Evolutionary conservation across 2,888 invertebrate genomes (phyloP), one percentile per base, ranked within the genome.

Genomic region (Hyposoter didymator): DNA sequence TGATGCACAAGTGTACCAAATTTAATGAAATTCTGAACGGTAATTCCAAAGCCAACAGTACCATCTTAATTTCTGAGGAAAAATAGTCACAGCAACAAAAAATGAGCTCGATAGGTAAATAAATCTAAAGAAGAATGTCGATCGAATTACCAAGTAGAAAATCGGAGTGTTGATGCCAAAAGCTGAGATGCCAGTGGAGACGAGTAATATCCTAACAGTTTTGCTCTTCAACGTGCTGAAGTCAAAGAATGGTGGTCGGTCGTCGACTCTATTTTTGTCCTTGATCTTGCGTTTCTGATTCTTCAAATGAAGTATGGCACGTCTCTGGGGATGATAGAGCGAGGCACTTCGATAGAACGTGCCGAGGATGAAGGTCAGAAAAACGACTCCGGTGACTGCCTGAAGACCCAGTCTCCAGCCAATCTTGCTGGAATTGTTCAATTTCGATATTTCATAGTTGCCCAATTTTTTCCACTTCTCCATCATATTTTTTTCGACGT

Each of bases 291-390:
- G 95, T 92, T 97, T 97, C 93, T 98, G 98, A 94, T 97, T 98
- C 94, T 98, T 98, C 91, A 98, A 96, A 93, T 98, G 98, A 62
- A 98, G 95, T 90, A 98, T 98, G 84, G 98, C 98, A 84, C 98
- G 95, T 82, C 98, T 94, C 92, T 98, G 97, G 0, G 98, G 98
- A 93, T 98, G 98, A 94, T 98, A 98, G 10, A 98, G 95, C 0
- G 98, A 97, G 0, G 98, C 98, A 7, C 98, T 98, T 47, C 98
- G 96, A 94, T 98, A 98, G 94, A 97, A 97, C 6, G 97, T 97
- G 76, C 98, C 98, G 45, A 98, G 95, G 90, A 98, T 96, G 93
- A 98, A 98, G 0, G 97, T 97, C 70, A 97, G 95, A 90, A 97
- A 97, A 55, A 98, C 96, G 19, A 97, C 96, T 67, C 97, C 97